These are phyloP conservation scores for Vesta saturnalis DNA, from an alignment of 2,888 invertebrate species.

Conservation along the genomic window DNA sequence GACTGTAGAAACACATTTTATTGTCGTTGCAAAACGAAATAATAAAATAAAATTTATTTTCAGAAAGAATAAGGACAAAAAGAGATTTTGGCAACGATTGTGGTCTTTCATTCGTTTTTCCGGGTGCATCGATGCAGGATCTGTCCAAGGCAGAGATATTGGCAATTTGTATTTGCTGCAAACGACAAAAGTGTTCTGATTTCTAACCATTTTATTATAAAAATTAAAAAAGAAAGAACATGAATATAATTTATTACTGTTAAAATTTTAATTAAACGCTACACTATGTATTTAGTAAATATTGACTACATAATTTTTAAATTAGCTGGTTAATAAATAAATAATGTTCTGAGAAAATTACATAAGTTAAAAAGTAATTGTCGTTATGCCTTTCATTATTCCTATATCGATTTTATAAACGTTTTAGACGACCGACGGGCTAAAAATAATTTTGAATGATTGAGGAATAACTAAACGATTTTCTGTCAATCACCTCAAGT, in stretches of 20 bases:
- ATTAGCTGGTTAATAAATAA: background rate
- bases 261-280: too few relatives aligned
- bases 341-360: background rate
- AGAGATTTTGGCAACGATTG: conserved; percentile 21
- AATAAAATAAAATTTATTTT: conserved; percentile 20
- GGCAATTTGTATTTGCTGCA: conserved; percentile 20
- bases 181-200: conserved; percentile 18
- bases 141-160: conserved; percentile 28
- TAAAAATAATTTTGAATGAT: conserved; percentile 11
- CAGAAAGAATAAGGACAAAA: conserved; percentile 13
- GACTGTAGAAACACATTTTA: background rate
- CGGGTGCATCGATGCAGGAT: conserved; percentile 22
- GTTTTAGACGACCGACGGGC: conserved; percentile 6
- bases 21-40: conserved; percentile 14
- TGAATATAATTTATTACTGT: background rate
- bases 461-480: background rate
- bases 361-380: background rate
- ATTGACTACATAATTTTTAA: background rate
- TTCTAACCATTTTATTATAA: background rate
- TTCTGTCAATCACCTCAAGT: conserved; percentile 7
- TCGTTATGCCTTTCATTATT: background rate
- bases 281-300: background rate
- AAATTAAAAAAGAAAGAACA: background rate
- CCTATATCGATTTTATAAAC: conserved; percentile 8
- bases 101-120: conserved; percentile 11